phyloP scores from a whole-genome alignment of 2,113 vertebrate species.

The Forbesichthys papilliferus region DNA sequence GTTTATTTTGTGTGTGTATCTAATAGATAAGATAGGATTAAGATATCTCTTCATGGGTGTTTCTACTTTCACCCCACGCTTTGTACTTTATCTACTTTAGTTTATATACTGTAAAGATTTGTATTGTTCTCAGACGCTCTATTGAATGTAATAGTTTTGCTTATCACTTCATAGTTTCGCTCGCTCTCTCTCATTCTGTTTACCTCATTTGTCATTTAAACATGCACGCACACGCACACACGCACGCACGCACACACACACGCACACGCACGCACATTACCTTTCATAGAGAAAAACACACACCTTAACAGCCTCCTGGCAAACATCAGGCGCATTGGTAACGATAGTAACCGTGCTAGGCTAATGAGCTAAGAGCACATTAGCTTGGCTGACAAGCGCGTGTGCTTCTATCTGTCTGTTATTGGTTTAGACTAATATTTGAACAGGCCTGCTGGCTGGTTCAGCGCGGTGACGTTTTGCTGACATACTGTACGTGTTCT shows the following conservation, averaged over 20 bases:
- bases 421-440: constrained; percentile 53
- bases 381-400: constrained; percentile 35
- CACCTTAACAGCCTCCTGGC: neutral
- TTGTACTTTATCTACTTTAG: too few relatives aligned
- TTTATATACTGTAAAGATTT: too few relatives aligned
- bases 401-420: constrained; percentile 15
- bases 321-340: constrained; percentile 45
- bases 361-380: constrained; percentile 30
- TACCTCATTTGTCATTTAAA: neutral
- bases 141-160: too few relatives aligned
- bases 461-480: neutral
- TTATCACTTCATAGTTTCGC: neutral
- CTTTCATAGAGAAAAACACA: neutral
- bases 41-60: too few relatives aligned
- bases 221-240: neutral
- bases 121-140: too few relatives aligned
- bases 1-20: neutral
- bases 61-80: too few relatives aligned
- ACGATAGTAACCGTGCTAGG: constrained; percentile 41
- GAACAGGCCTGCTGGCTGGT: constrained; percentile 26
- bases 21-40: too few relatives aligned
- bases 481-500: neutral
- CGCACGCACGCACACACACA: constrained; percentile 1
- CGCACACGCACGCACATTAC: neutral
- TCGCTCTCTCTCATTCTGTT: neutral